These are phyloP conservation scores for Lagria hirta DNA, from an alignment of 2,888 invertebrate species.

Conservation along the genomic window DNA sequence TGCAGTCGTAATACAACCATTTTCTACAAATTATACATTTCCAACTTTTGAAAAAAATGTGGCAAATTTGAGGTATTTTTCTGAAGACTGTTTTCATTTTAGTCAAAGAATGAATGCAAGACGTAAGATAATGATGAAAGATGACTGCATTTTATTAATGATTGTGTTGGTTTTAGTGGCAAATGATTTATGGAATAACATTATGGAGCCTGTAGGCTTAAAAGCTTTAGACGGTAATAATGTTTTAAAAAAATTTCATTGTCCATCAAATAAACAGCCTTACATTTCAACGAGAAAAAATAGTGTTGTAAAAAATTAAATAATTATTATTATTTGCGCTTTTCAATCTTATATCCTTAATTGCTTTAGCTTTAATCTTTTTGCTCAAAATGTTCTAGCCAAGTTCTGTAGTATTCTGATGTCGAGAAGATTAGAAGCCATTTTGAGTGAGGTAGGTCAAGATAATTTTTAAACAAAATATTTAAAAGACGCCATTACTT, in stretches of 20 bases:
- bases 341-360: too few relatives aligned
- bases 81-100: conserved; percentile 65
- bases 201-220: neutral
- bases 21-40: conserved; percentile 52
- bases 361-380: too few relatives aligned
- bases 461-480: too few relatives aligned
- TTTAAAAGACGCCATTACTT: too few relatives aligned
- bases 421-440: too few relatives aligned
- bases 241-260: neutral
- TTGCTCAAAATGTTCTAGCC: too few relatives aligned
- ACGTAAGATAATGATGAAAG: conserved; percentile 16
- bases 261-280: neutral
- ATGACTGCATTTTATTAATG: neutral
- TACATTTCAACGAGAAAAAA: neutral
- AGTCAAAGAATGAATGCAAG: conserved; percentile 62
- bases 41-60: conserved; percentile 52
- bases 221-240: neutral
- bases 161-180: neutral
- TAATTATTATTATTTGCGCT: too few relatives aligned
- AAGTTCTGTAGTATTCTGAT: too few relatives aligned
- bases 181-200: neutral
- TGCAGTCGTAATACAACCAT: conserved; percentile 60
- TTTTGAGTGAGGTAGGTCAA: too few relatives aligned
- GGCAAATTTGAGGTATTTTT: conserved; percentile 58
- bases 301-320: too few relatives aligned